Percentiles rank a stretch among this genome's conserved stretches.
phyloP scores from a whole-genome alignment of 2,888 invertebrate genomes.

The Troides aeacus region DNA sequence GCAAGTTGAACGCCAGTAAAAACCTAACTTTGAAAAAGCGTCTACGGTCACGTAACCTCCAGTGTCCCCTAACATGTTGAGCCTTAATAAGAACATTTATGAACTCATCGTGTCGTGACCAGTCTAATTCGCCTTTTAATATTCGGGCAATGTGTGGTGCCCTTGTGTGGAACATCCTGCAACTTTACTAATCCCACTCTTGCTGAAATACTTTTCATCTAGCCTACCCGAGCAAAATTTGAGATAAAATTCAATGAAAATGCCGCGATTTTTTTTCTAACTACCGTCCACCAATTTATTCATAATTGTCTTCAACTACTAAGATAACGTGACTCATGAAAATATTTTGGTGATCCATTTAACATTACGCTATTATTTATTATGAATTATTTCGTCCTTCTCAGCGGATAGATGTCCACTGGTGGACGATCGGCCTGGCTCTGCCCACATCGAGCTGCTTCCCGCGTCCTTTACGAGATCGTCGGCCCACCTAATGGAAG shows the following conservation, averaged over 20 bases:
- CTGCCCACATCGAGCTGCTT: no score
- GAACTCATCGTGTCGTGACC: constrained; percentile 57
- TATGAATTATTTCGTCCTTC: no score
- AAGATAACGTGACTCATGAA: no score
- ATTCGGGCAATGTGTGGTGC: constrained; percentile 64
- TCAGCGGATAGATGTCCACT: no score
- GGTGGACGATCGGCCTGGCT: no score
- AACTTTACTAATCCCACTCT: constrained; percentile 62
- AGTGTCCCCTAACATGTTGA: constrained; percentile 50
- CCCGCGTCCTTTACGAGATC: no score
- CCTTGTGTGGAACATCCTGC: constrained; percentile 48
- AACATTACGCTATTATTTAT: no score
- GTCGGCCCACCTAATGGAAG: no score
- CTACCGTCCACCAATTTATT: no score
- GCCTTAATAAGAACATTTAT: constrained; percentile 64
- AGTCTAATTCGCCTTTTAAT: constrained; percentile 70
- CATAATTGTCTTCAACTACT: no score
- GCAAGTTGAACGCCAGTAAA: constrained; percentile 1
- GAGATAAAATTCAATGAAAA: constrained; percentile 53
- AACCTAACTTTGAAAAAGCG: constrained; percentile 33
- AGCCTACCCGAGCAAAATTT: constrained; percentile 51
- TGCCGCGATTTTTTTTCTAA: constrained; percentile 53
- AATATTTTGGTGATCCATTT: no score
- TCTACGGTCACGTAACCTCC: constrained; percentile 47
- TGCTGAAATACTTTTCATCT: constrained; percentile 58